A percentile compares a stretch with the other conserved stretches of the same genome.
Evolutionary conservation across 2,113 vertebrate species (phyloP).

Genomic region (Onychorhynchus coronatus): DNA sequence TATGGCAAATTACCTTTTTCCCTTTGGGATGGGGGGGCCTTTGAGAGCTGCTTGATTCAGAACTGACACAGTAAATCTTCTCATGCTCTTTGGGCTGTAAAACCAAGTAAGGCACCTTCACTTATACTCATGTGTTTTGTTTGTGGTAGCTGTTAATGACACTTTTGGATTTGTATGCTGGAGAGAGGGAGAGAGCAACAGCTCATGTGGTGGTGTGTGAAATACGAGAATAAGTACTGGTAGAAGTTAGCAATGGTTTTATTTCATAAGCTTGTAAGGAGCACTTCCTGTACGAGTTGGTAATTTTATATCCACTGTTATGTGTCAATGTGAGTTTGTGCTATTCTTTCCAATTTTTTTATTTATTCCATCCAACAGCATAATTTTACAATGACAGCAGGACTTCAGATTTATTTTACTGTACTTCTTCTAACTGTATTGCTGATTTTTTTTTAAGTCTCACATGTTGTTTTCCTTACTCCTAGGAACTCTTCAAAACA

Average conservation of each 20-base stretch:
- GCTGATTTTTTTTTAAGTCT: neutral
- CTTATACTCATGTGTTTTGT: neutral
- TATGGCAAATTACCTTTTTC: neutral
- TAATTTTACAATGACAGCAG: neutral
- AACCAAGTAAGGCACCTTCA: neutral
- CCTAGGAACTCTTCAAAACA: neutral
- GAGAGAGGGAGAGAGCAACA: neutral
- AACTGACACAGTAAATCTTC: neutral
- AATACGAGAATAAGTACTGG: neutral
- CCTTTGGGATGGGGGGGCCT: neutral
- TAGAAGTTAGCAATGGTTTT: neutral
- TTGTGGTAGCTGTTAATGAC: neutral
- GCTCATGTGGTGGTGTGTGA: neutral
- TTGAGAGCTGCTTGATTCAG: neutral
- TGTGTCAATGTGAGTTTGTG: neutral
- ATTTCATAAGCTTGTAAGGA: neutral
- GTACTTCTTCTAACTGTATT: neutral
- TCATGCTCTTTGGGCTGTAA: neutral
- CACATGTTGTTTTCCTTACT: neutral
- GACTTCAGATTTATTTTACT: neutral
- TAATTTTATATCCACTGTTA: neutral
- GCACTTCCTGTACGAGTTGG: neutral
- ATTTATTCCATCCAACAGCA: neutral
- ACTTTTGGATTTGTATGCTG: neutral
- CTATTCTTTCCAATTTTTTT: neutral